Evolutionary conservation across 2,113 vertebrate genomes (phyloP).

Genomic region (Dunckerocampus dactyliophorus): DNA sequence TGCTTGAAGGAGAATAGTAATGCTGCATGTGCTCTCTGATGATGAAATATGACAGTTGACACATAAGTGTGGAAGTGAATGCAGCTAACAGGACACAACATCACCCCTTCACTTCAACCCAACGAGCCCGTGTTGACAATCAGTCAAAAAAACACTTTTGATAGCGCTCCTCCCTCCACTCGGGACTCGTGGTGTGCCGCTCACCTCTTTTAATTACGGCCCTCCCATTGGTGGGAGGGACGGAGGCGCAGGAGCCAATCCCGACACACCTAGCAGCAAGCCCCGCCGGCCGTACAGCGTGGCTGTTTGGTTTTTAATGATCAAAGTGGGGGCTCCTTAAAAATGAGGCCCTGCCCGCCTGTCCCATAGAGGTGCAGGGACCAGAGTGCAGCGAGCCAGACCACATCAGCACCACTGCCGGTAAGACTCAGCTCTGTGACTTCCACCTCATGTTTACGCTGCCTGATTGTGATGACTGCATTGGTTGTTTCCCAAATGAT

Average conservation of each 20-base stretch:
- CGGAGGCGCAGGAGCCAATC: slow-evolving; percentile 67
- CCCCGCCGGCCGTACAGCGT: slow-evolving; percentile 43
- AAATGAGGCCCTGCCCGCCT: slow-evolving; percentile 55
- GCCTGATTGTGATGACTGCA: not conserved
- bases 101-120: too few relatives aligned
- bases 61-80: too few relatives aligned
- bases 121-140: not conserved
- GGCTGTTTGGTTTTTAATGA: slow-evolving; percentile 73
- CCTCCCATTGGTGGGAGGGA: slow-evolving; percentile 54
- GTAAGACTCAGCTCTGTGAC: slow-evolving; percentile 41
- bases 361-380: slow-evolving; percentile 36
- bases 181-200: slow-evolving; percentile 23
- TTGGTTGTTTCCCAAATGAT: slow-evolving; percentile 16
- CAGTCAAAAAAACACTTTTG: not conserved
- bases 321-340: slow-evolving; percentile 62
- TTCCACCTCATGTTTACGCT: not conserved
- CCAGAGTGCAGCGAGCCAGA: slow-evolving; percentile 22
- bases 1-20: not conserved
- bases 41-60: too few relatives aligned
- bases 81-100: not conserved
- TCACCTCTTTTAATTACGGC: slow-evolving; percentile 62
- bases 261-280: slow-evolving; percentile 51
- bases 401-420: slow-evolving; percentile 47
- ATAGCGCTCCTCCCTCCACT: too few relatives aligned
- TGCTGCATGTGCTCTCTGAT: not conserved